Base-by-base conservation (phyloP, 1,140 invertebrate genomes). In the Temnothorax longispinosus region DNA sequence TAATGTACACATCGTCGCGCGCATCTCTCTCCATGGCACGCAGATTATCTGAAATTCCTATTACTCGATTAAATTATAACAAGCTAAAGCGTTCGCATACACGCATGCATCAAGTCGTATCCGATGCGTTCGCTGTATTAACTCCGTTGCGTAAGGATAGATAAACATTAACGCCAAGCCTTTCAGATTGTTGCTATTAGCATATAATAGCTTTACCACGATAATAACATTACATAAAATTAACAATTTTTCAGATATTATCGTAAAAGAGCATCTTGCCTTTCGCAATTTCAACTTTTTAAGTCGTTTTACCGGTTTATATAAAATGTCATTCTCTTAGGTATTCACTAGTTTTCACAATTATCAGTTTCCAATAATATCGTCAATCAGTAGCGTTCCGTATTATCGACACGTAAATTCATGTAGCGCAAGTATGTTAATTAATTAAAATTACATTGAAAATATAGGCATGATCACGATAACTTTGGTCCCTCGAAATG, bases 31-130 rank as follows among this genome's bases (percentile, higher is more conserved):
- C 52, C 52, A 44, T 87, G 47, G 74, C 77, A 78, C 81, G 87
- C 86, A n/a, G 86, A 90, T 90, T 90, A 88, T 87, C 18, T 11
- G 13, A 69, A 67, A 76, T 81, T 62, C 38, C 81, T 56, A 90
- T 84, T 71, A 86, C 52, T 71, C 50, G 67, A 88, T 90, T 85
- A 84, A 90, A 90, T 90, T 84, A 85, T 86, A 90, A 90, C 76
- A 15, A 65, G 13, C 76, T 87, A 76, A 72, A 82, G 41, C 69
- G 21, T 32, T 84, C 69, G 38, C 35, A 18, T 50, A 67, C 13
- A 56, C 18, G 3, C 41, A n/a, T 10, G 8, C n/a, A 80, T 54
- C 32, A 52, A 64, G 5, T 69, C 2, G n/a, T 44, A 50, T 41
- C 21, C 13, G 18, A 38, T 15, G 38, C 38, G 47, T 64, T 54